Conservation (phyloP, 2,797 vertebrate species). For the Brachymystax lenok region DNA sequence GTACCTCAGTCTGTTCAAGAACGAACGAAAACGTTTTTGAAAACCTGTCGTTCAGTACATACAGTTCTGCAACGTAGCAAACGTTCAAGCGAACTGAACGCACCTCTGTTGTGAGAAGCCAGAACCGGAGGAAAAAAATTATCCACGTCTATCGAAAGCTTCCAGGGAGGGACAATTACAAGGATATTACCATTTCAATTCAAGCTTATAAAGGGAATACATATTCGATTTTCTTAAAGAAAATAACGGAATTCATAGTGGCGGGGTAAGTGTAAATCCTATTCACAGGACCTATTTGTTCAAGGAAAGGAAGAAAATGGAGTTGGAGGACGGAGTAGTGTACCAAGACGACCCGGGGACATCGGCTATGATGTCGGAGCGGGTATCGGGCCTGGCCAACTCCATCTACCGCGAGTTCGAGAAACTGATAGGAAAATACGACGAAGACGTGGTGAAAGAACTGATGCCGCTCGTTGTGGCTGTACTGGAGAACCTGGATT, state of each 20-base stretch:
- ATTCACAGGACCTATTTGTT: conserved; percentile 48
- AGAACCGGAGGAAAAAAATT: conserved; percentile 36
- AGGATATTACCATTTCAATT: conserved; percentile 42
- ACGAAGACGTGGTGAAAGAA: conserved; percentile 94
- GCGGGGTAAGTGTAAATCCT: conserved; percentile 40
- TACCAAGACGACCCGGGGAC: conserved; percentile 84
- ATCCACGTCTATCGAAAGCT: conserved; percentile 66
- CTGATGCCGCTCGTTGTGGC: conserved; percentile 94
- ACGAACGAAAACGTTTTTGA: no score
- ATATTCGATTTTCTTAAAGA: conserved; percentile 9
- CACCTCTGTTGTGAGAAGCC: conserved; percentile 35
- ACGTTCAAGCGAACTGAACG: no score
- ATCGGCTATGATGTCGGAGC: conserved; percentile 91
- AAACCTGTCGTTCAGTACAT: no score
- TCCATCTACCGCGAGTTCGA: conserved; percentile 96
- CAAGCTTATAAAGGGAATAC: conserved; percentile 22
- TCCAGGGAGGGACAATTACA: conserved; percentile 42
- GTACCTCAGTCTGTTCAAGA: no score
- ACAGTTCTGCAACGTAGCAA: no score
- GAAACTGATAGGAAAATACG: conserved; percentile 89
- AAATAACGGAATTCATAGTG: conserved; percentile 40
- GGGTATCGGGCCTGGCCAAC: conserved; percentile 93
- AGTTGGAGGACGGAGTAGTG: conserved; percentile 94
- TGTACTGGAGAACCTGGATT: conserved; percentile 93
- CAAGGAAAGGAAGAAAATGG: conserved; percentile 75